Conservation (phyloP, 2,888 invertebrate species). For the Thalpophila matura region DNA sequence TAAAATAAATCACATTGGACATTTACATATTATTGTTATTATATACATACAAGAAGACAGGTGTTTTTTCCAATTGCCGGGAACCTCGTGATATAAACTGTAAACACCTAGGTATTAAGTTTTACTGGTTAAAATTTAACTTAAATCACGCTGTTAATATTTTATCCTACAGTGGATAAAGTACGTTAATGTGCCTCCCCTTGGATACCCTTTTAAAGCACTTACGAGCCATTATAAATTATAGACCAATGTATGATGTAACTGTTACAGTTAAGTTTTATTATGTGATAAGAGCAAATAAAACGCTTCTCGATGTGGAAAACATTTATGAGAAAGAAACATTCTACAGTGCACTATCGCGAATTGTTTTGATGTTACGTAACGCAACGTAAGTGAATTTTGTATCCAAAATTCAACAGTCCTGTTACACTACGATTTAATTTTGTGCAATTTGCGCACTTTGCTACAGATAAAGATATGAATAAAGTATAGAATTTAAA, state of each 20-base stretch:
- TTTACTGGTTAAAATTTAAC: constrained; percentile 22
- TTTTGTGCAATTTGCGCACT: no score
- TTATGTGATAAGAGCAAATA: constrained; percentile 62
- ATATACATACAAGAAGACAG: no score
- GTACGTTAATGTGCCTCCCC: constrained; percentile 44
- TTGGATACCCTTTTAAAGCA: constrained; percentile 77
- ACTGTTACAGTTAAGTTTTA: constrained; percentile 76
- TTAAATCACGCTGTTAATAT: constrained; percentile 37
- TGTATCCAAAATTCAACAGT: no score
- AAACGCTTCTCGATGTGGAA: constrained; percentile 2
- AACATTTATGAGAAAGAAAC: not conserved
- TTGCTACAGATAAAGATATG: no score
- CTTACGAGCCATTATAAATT: constrained; percentile 84
- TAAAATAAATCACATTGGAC: no score
- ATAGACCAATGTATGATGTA: constrained; percentile 71
- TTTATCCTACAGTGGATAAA: constrained; percentile 29
- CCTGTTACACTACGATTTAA: no score
- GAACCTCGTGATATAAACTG: not conserved
- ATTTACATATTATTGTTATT: no score
- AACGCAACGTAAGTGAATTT: no score
- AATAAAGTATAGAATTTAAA: no score
- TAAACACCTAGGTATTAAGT: not conserved
- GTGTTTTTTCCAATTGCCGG: not conserved
- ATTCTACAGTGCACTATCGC: not conserved
- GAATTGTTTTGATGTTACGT: no score